Evolutionary conservation across 2,113 vertebrate genomes (phyloP).

Genomic region (Mesitornis unicolor): DNA sequence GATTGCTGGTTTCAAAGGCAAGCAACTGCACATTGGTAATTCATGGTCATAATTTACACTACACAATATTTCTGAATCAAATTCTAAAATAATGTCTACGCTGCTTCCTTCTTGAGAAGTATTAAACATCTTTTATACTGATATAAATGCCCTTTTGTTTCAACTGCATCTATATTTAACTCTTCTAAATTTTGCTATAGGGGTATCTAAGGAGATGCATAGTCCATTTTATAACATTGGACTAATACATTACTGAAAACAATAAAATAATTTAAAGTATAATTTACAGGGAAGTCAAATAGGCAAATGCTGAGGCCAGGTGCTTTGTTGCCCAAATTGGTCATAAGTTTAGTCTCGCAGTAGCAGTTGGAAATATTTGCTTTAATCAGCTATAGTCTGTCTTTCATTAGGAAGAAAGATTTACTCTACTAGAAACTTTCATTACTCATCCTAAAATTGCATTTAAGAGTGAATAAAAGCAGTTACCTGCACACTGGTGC

Average conservation of each 20-base stretch:
- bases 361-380: neutral
- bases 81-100: neutral
- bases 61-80: neutral
- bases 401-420: neutral
- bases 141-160: neutral
- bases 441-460: neutral
- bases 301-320: neutral
- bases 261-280: neutral
- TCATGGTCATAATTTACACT: neutral
- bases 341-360: neutral
- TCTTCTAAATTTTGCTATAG: neutral
- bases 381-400: neutral
- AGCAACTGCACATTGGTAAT: neutral
- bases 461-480: neutral
- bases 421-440: neutral
- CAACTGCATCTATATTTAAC: neutral
- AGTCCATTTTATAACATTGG: neutral
- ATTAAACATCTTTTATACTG: neutral
- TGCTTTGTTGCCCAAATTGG: neutral
- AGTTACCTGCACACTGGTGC: constrained; percentile 81
- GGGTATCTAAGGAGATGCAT: neutral
- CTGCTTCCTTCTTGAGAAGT: neutral
- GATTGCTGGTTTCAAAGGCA: neutral
- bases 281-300: neutral
- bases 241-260: neutral